Percentiles rank a stretch among this genome's conserved stretches.
These are phyloP conservation scores for Nasonovia ribisnigri DNA, from an alignment of 2,888 invertebrate species.

Conservation along the genomic window DNA sequence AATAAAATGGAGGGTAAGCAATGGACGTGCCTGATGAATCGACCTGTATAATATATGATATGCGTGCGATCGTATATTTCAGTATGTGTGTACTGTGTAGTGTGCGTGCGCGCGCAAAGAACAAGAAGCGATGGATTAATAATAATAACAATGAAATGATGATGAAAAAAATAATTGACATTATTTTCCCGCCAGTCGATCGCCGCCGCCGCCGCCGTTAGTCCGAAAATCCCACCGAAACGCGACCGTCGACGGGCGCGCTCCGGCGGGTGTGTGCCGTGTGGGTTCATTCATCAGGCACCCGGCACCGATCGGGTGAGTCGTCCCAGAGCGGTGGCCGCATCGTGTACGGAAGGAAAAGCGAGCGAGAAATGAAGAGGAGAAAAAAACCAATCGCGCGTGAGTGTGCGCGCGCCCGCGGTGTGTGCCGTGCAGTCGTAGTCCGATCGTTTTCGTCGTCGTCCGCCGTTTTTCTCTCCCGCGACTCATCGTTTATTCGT, in stretches of 20 bases:
- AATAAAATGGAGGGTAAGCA: background rate
- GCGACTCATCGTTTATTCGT: background rate
- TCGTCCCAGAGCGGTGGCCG: background rate
- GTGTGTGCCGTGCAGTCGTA: background rate
- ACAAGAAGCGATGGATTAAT: slow-evolving; percentile 17
- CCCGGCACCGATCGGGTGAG: slow-evolving; percentile 26
- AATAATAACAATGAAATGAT: slow-evolving; percentile 2
- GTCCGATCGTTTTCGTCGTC: slow-evolving; percentile 25
- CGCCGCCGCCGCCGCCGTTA: slow-evolving; percentile 15
- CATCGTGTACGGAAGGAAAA: slow-evolving; percentile 24
- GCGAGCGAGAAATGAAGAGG: slow-evolving; percentile 9
- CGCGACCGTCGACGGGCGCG: slow-evolving; percentile 2
- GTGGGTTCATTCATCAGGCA: slow-evolving; percentile 45
- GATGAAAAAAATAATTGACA: slow-evolving; percentile 29
- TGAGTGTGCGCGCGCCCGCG: slow-evolving; percentile 16
- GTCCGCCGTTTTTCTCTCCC: slow-evolving; percentile 7
- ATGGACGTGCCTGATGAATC: background rate
- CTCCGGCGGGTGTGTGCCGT: background rate
- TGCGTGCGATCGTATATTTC: slow-evolving; percentile 2
- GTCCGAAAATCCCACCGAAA: slow-evolving; percentile 26
- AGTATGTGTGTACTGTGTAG: background rate
- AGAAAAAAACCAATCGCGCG: slow-evolving; percentile 37
- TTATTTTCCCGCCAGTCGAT: slow-evolving; percentile 49
- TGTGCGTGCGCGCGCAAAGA: slow-evolving; percentile 14
- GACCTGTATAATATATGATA: background rate